Evolutionary conservation across 2,888 invertebrate species (phyloP), one percentile per base, ranked within the genome.

Genomic region (Tridacna gigas): DNA sequence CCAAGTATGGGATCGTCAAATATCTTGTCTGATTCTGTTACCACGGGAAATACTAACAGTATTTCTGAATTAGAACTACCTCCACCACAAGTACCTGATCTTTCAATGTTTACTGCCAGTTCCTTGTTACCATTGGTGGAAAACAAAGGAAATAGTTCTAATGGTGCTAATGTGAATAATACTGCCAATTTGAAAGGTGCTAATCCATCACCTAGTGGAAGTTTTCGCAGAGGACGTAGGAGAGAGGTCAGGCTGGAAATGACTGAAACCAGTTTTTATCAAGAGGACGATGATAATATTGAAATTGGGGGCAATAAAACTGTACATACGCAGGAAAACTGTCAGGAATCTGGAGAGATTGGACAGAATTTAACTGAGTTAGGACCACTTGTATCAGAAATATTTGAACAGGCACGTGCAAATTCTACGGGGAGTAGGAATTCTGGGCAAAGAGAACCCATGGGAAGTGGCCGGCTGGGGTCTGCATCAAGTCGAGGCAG

Each of bases 91-190:
- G 25, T 86, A 22, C 86, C 90, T 61, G 91, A 92, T 79, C 92
- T 91, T 77, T 90, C 91, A 20, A 88, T 92, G 26, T 93, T 92
- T 76, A 89, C 91, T 25, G 91, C 91, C 22, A 91, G 89, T 61
- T 48, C 81, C 69, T 73, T 79, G 51, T 66, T 86, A 28, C 80
- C 79, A n/a, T 74, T 80, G 56, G 37, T 73, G 13, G 60, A 67
- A n/a, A 77, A 67, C n/a, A 74, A 73, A 78, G 87, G 73, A 71
- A 80, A 77, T 28, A 82, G 82, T 67, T 79, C 79, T 56, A 84
- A 82, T 71, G 75, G 71, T 13, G 48, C 63, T 65, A n/a, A n/a
- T 25, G 13, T 22, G 9, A 28, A 56, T 11, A 79, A 80, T 56
- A 69, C 74, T n/a, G 61, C 84, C 18, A 86, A 79, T 77, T 77